Percentiles rank a stretch among this genome's conserved stretches.
These are phyloP conservation scores for Drosophila yakuba DNA, from an alignment of 1,140 invertebrate genomes.

Conservation along the genomic window DNA sequence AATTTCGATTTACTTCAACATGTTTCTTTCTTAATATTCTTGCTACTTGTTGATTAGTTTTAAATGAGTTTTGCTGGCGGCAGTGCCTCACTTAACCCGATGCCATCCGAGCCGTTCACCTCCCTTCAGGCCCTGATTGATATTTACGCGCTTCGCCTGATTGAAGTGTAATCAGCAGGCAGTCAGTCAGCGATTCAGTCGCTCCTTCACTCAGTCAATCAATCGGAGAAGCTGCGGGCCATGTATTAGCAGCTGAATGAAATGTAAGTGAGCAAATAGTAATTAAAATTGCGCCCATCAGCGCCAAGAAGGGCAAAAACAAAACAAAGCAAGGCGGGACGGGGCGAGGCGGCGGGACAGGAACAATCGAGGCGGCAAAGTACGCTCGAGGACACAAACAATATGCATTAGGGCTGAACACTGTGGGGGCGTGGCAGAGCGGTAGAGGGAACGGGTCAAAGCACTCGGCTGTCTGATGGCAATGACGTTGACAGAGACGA, in stretches of 20 bases:
- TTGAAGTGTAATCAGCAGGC: slow-evolving; percentile 80
- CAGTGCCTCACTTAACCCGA: slow-evolving; percentile 44
- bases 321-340: neutral
- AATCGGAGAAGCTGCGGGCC: slow-evolving; percentile 30
- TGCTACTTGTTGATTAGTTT: slow-evolving; percentile 80
- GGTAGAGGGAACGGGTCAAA: slow-evolving; percentile 54
- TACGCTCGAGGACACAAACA: slow-evolving; percentile 72
- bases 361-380: slow-evolving; percentile 65
- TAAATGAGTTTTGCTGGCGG: slow-evolving; percentile 76
- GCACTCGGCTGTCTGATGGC: slow-evolving; percentile 64
- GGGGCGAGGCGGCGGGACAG: neutral
- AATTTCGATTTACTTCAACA: slow-evolving; percentile 2
- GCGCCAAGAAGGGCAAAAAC: slow-evolving; percentile 18
- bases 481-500: slow-evolving; percentile 69
- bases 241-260: slow-evolving; percentile 73
- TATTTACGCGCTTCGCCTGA: slow-evolving; percentile 74
- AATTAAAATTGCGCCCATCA: slow-evolving; percentile 74
- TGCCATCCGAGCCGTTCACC: slow-evolving; percentile 27
- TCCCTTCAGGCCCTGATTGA: slow-evolving; percentile 53
- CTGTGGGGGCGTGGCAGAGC: slow-evolving; percentile 6
- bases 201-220: slow-evolving; percentile 34
- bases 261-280: slow-evolving; percentile 81
- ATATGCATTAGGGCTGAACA: slow-evolving; percentile 66
- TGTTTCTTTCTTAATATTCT: slow-evolving; percentile 30
- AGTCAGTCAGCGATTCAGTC: slow-evolving; percentile 46